Percentiles rank a stretch among this genome's conserved stretches.
These are phyloP conservation scores for Percopsis omiscomaycus DNA, from an alignment of 2,797 vertebrate genomes.

Conservation along the genomic window DNA sequence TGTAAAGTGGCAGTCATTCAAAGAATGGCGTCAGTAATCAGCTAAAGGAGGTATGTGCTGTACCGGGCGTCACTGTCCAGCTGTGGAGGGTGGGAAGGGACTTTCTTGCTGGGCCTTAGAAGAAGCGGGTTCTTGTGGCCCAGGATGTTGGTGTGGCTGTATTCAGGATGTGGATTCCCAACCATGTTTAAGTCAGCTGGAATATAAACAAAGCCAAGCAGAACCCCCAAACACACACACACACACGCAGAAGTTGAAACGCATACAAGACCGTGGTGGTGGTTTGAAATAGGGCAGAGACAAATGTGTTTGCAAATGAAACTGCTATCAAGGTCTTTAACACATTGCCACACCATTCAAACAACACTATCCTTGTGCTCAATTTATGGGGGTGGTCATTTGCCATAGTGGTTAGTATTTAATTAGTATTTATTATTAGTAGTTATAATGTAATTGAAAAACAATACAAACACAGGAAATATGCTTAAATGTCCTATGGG, in stretches of 20 bases:
- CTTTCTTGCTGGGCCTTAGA: conserved; percentile 40
- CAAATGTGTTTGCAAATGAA: background rate
- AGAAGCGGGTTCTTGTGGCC: conserved; percentile 40
- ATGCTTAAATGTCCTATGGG: no score
- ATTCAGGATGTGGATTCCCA: conserved; percentile 43
- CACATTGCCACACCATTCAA: conserved; percentile 4
- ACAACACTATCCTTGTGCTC: background rate
- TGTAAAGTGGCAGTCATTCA: background rate
- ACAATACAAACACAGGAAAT: background rate
- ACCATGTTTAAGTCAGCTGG: conserved; percentile 59
- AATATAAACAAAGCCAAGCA: conserved; percentile 54
- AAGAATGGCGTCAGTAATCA: background rate
- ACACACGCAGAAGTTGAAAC: background rate
- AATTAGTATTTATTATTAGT: background rate
- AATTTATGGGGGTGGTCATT: background rate
- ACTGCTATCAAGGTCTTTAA: conserved; percentile 3
- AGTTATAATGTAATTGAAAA: conserved; percentile 1
- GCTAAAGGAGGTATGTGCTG: background rate
- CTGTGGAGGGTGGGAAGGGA: conserved; percentile 29
- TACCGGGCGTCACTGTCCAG: conserved; percentile 16
- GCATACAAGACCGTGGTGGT: background rate
- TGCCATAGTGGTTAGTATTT: background rate
- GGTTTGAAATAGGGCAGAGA: background rate
- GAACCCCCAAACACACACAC: conserved; percentile 6
- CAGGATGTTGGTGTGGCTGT: conserved; percentile 32